Conservation (phyloP, 2,888 invertebrate species). For the Eupithecia dodoneata region DNA sequence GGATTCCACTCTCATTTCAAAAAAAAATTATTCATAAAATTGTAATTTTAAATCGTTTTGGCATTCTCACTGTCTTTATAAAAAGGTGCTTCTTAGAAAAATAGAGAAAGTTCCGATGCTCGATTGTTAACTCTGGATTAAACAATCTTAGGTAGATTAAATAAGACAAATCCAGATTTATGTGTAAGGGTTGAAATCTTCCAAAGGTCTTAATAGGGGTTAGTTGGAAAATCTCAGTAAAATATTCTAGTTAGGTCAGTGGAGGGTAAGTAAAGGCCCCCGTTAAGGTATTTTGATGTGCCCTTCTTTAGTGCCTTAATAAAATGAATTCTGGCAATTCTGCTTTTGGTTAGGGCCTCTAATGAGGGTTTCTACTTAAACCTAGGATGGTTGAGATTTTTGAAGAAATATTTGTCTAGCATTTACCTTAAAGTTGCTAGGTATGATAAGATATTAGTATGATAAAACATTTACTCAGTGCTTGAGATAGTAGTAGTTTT, state of each 20-base stretch:
- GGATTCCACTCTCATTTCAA: no score
- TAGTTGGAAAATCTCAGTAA: constrained; percentile 29
- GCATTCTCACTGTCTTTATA: not conserved
- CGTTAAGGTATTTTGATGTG: constrained; percentile 30
- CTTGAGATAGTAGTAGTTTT: not conserved
- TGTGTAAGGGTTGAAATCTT: constrained; percentile 10
- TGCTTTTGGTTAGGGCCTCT: constrained; percentile 21
- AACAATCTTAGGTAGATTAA: not conserved
- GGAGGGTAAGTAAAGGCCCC: constrained; percentile 21
- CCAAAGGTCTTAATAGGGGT: constrained; percentile 14
- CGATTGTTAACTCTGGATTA: not conserved
- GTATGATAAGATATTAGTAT: not conserved
- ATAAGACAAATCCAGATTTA: constrained; percentile 6
- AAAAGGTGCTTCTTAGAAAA: not conserved
- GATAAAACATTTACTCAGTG: not conserved
- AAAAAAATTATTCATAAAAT: no score
- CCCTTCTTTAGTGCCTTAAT: constrained; percentile 22
- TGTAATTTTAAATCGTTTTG: no score
- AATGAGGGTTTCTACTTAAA: constrained; percentile 13
- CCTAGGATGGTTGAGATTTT: constrained; percentile 1
- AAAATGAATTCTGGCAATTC: constrained; percentile 23
- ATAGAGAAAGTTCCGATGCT: not conserved
- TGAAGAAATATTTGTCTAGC: not conserved
- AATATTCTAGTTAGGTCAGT: constrained; percentile 30
- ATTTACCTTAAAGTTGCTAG: not conserved